phyloP scores from a whole-genome alignment of 2,888 invertebrate genomes.

The Tetropium fuscum region DNA sequence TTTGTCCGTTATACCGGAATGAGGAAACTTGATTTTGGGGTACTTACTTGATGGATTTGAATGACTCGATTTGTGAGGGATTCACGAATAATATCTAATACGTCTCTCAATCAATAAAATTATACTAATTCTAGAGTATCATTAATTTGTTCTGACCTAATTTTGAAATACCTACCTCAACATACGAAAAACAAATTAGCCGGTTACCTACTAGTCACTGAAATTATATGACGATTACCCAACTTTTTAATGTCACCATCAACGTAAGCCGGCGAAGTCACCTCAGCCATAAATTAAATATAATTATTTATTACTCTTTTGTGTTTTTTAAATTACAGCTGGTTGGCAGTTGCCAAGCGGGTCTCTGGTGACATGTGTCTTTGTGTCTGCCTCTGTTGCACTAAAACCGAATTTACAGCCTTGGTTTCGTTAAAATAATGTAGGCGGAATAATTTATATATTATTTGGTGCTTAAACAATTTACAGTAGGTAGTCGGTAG shows the following conservation, averaged over 20 bases:
- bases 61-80: too few species aligned
- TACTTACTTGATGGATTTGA: too few species aligned
- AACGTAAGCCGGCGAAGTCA: constrained; percentile 33
- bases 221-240: constrained; percentile 40
- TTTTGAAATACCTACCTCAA: constrained; percentile 6
- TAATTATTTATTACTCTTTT: constrained; percentile 55
- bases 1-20: too few species aligned
- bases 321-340: constrained; percentile 49
- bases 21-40: too few species aligned
- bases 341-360: constrained; percentile 47
- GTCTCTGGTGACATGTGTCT: constrained; percentile 48
- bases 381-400: constrained; percentile 14
- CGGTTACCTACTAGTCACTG: constrained; percentile 6
- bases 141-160: constrained; percentile 15
- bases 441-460: constrained; percentile 32
- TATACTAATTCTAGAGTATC: too few species aligned
- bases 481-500: too few species aligned
- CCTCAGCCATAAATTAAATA: constrained; percentile 45
- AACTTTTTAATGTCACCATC: constrained; percentile 43
- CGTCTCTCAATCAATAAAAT: too few species aligned
- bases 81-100: too few species aligned
- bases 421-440: constrained; percentile 13
- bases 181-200: constrained; percentile 13
- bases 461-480: constrained; percentile 24
- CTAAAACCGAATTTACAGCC: constrained; percentile 27